Conservation (phyloP, 1,140 invertebrate species). For the Pseudomyrmex gracilis region DNA sequence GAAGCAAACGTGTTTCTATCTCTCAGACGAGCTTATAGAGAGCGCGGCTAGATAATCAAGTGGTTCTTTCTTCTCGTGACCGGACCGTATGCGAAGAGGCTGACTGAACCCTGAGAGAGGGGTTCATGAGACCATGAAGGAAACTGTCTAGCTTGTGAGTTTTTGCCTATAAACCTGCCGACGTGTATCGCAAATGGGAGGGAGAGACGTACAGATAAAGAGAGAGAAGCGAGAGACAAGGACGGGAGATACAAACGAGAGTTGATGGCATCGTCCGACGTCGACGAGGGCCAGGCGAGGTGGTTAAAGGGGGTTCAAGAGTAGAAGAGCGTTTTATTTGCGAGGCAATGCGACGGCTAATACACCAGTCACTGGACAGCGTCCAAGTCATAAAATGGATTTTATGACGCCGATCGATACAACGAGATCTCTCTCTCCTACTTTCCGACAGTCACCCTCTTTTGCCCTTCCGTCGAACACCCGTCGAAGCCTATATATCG, state of each 20-base stretch:
- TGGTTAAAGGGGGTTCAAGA: constrained; percentile 78
- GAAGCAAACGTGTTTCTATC: neutral
- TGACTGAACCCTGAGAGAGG: neutral
- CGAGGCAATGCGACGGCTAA: constrained; percentile 83
- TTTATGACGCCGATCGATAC: constrained; percentile 85
- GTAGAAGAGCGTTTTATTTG: constrained; percentile 82
- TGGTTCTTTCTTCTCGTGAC: constrained; percentile 19
- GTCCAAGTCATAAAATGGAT: constrained; percentile 85
- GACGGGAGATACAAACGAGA: constrained; percentile 70
- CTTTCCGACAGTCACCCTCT: constrained; percentile 72
- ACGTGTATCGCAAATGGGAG: constrained; percentile 60
- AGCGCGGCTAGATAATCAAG: constrained; percentile 30
- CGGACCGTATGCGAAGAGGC: constrained; percentile 14
- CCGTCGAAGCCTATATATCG: constrained; percentile 66
- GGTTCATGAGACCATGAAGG: constrained; percentile 60
- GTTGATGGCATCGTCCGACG: constrained; percentile 76
- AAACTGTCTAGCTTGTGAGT: constrained; percentile 42
- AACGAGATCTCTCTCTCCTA: constrained; percentile 79
- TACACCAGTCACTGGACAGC: constrained; percentile 85
- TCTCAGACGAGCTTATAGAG: neutral
- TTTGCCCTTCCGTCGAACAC: constrained; percentile 54
- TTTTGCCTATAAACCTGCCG: constrained; percentile 68
- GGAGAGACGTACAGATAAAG: constrained; percentile 29
- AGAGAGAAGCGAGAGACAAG: constrained; percentile 38
- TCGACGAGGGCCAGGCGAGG: constrained; percentile 70